Conservation (phyloP, 2,888 invertebrate species). For the Melanotus villosus region DNA sequence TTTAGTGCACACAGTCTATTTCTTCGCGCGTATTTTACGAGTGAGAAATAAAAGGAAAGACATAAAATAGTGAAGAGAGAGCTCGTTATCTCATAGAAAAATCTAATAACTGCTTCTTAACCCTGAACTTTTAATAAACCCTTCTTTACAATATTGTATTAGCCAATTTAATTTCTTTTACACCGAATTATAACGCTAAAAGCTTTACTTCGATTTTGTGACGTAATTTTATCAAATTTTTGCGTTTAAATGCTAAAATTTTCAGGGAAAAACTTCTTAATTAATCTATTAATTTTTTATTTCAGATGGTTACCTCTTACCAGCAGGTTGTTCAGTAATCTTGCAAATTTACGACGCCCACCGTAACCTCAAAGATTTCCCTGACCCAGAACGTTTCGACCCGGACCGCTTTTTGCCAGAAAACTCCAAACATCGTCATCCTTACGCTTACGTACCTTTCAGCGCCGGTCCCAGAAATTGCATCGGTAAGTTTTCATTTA, state of each 20-base stretch:
- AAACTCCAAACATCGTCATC: conserved; percentile 55
- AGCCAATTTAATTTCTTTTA: too few species aligned
- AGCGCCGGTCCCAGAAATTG: conserved; percentile 62
- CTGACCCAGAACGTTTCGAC: conserved; percentile 59
- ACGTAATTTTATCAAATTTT: too few species aligned
- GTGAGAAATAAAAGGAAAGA: conserved; percentile 5
- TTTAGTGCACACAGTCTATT: background rate
- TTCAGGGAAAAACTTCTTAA: too few species aligned
- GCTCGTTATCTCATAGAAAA: background rate
- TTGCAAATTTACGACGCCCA: conserved; percentile 61
- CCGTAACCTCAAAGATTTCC: conserved; percentile 59
- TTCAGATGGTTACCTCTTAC: conserved; percentile 56
- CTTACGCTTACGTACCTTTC: conserved; percentile 60
- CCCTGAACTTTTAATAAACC: background rate
- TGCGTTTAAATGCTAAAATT: too few species aligned
- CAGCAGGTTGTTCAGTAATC: conserved; percentile 55
- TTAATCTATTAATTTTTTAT: too few species aligned
- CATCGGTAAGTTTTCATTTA: conserved; percentile 54
- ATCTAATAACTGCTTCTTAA: background rate
- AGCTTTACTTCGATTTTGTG: too few species aligned
- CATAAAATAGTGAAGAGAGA: background rate
- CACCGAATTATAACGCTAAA: too few species aligned
- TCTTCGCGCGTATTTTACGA: background rate
- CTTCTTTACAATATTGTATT: too few species aligned
- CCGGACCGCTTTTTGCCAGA: conserved; percentile 61